Evolutionary conservation across 2,888 invertebrate genomes (phyloP).

Genomic region (Myopa testacea): DNA sequence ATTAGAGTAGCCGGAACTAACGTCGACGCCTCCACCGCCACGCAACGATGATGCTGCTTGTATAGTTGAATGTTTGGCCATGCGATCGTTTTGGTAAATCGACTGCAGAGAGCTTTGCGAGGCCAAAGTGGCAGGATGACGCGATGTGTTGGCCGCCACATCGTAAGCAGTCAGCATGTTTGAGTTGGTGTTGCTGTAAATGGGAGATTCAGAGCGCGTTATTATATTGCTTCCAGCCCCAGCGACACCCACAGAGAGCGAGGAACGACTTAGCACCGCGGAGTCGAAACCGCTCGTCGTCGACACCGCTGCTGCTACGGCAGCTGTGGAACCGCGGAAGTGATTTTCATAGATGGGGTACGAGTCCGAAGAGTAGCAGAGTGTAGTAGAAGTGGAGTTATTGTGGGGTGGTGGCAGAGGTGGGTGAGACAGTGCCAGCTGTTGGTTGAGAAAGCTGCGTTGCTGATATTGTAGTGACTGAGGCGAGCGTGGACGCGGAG

Average conservation of each 20-base stretch:
- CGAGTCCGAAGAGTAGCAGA: conserved; percentile 61
- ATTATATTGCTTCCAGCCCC: conserved; percentile 9
- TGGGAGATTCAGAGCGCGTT: conserved; percentile 69
- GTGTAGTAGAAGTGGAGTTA: conserved; percentile 27
- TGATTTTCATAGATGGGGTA: conserved; percentile 73
- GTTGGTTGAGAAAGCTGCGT: conserved; percentile 44
- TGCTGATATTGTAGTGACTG: conserved; percentile 50
- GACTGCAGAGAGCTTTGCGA: conserved; percentile 59
- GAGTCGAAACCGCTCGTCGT: conserved; percentile 40
- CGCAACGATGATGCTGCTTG: conserved; percentile 31
- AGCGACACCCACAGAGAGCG: conserved; percentile 40
- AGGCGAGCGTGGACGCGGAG: conserved; percentile 53
- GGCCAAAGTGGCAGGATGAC: conserved; percentile 39
- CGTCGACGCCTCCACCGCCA: background rate
- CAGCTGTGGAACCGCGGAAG: conserved; percentile 60
- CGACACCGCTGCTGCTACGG: conserved; percentile 24
- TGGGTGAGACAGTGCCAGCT: conserved; percentile 44
- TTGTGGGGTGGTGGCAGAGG: conserved; percentile 47
- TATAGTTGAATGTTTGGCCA: conserved; percentile 37
- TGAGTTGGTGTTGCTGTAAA: conserved; percentile 71
- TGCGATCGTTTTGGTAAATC: conserved; percentile 54
- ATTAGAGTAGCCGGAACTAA: background rate
- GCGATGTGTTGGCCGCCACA: conserved; percentile 33
- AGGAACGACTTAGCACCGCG: conserved; percentile 48
- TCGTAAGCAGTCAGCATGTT: conserved; percentile 54